phyloP scores from a whole-genome alignment of 1,140 invertebrate genomes.

The Drosophila elegans region DNA sequence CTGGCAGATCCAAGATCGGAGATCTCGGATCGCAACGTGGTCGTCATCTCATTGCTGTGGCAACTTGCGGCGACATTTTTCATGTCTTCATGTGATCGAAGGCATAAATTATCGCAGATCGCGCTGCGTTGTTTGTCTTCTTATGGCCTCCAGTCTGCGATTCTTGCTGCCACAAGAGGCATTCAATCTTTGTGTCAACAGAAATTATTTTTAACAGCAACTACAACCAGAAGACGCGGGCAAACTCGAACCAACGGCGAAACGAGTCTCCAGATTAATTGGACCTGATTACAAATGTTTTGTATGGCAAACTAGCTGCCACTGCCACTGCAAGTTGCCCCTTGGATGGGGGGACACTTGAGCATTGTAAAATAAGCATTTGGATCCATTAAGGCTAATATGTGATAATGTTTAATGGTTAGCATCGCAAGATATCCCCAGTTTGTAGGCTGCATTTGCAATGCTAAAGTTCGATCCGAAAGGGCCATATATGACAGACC shows the following conservation, averaged over 20 bases:
- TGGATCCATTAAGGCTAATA: constrained; percentile 73
- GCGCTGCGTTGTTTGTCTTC: constrained; percentile 33
- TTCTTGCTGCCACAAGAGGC: constrained; percentile 39
- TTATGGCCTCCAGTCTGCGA: constrained; percentile 25
- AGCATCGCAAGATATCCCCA: constrained; percentile 48
- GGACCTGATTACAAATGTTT: constrained; percentile 80
- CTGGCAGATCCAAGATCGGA: constrained; percentile 21
- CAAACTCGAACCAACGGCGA: constrained; percentile 24
- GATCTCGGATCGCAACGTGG: constrained; percentile 29
- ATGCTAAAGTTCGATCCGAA: constrained; percentile 16
- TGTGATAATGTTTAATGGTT: constrained; percentile 74
- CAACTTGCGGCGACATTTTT: constrained; percentile 81
- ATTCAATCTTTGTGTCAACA: constrained; percentile 83
- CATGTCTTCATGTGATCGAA: constrained; percentile 82
- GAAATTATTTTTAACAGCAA: constrained; percentile 82
- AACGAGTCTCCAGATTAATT: constrained; percentile 68
- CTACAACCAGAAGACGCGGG: constrained; percentile 42
- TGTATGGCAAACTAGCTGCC: constrained; percentile 63
- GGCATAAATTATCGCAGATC: constrained; percentile 79
- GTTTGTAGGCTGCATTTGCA: constrained; percentile 23
- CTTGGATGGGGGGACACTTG: constrained; percentile 8
- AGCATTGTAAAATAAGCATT: constrained; percentile 77
- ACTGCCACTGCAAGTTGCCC: constrained; percentile 35
- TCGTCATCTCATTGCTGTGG: constrained; percentile 69
- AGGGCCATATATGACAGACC: constrained; percentile 10